Evolutionary conservation across 2,113 vertebrate genomes (phyloP).

Genomic region (Phalacrocorax brasilianus): DNA sequence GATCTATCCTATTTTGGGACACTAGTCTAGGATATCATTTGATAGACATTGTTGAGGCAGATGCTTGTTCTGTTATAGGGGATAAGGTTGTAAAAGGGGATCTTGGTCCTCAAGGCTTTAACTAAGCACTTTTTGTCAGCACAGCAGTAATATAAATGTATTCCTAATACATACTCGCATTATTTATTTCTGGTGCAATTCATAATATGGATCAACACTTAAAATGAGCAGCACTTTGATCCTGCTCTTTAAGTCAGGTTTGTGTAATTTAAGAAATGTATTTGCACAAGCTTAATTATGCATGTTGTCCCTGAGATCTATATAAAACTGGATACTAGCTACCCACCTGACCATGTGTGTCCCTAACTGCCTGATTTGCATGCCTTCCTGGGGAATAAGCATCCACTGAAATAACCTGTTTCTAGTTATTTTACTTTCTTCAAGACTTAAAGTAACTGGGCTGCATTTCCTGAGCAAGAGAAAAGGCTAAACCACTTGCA

Average conservation of each 20-base stretch:
- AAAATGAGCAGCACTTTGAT: not conserved
- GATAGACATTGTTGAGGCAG: not conserved
- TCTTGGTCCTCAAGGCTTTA: not conserved
- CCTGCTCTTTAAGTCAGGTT: not conserved
- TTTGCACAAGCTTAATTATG: slow-evolving; percentile 14
- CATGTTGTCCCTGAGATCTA: not conserved
- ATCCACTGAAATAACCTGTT: not conserved
- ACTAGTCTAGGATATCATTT: not conserved
- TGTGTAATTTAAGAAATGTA: not conserved
- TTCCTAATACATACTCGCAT: not conserved
- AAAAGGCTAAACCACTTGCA: not conserved
- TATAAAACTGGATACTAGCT: not conserved
- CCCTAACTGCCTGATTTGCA: slow-evolving; percentile 23
- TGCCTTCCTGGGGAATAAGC: not conserved
- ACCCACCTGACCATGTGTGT: not conserved
- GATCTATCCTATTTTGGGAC: not conserved
- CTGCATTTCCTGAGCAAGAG: slow-evolving; percentile 17
- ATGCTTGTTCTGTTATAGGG: not conserved
- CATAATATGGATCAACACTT: not conserved
- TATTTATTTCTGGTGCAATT: not conserved
- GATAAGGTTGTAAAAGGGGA: not conserved
- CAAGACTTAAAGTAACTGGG: not conserved
- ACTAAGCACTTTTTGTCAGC: not conserved
- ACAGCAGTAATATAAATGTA: not conserved
- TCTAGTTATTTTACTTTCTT: slow-evolving; percentile 10